These are phyloP conservation scores for Nebria ingens DNA, from an alignment of 1,140 invertebrate genomes.

Conservation along the genomic window DNA sequence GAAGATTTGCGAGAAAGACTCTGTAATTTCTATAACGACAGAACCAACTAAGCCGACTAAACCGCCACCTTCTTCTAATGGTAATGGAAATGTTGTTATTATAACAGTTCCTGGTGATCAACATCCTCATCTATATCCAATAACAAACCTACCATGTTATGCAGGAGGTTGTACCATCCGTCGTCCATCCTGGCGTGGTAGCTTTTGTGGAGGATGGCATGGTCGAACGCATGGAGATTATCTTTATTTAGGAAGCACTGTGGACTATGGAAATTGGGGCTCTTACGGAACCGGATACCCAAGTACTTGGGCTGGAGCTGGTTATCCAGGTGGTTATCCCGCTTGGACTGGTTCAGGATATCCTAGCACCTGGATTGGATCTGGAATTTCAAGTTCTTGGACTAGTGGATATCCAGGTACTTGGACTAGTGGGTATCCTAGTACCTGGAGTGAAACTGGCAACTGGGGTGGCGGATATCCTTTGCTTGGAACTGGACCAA, in stretches of 20 bases:
- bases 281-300: neutral
- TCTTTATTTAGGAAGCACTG: neutral
- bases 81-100: neutral
- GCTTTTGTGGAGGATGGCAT: neutral
- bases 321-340: too few species aligned
- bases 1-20: neutral
- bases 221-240: neutral
- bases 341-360: too few species aligned
- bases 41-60: neutral
- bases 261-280: neutral
- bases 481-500: too few species aligned
- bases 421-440: too few species aligned
- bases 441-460: too few species aligned
- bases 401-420: too few species aligned
- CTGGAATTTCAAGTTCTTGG: too few species aligned
- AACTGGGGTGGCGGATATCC: too few species aligned
- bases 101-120: neutral
- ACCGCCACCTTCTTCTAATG: neutral
- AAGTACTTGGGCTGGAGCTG: neutral
- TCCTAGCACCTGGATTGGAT: too few species aligned
- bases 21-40: neutral
- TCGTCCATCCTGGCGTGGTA: neutral
- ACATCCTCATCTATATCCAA: neutral
- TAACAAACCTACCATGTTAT: neutral
- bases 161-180: neutral